Evolutionary conservation across 2,113 vertebrate genomes (phyloP).

Genomic region (Gracilinanus agilis): DNA sequence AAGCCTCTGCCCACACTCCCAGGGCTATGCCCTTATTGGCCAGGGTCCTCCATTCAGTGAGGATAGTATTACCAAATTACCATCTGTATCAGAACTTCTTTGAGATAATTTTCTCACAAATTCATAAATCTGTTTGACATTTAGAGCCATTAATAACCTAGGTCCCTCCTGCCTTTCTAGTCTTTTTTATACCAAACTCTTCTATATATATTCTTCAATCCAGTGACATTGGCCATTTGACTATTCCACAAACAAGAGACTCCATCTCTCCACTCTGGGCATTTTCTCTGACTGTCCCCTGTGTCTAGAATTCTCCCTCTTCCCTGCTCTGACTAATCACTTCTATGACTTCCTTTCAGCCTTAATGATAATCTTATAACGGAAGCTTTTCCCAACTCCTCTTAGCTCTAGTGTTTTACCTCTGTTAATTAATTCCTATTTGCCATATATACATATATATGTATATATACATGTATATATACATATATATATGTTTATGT

Average conservation of each 20-base stretch:
- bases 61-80: not conserved
- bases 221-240: not conserved
- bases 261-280: not conserved
- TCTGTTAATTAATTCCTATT: not conserved
- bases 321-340: not conserved
- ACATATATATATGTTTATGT: not conserved
- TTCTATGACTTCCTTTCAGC: not conserved
- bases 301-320: not conserved
- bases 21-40: not conserved
- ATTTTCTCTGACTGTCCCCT: not conserved
- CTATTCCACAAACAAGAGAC: not conserved
- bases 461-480: too few relatives aligned
- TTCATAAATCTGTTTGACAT: not conserved
- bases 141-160: not conserved
- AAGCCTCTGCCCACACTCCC: not conserved
- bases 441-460: not conserved
- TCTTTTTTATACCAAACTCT: not conserved
- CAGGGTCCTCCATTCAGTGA: too few relatives aligned
- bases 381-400: not conserved
- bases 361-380: not conserved
- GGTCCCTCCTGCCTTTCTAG: not conserved
- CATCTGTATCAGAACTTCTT: not conserved
- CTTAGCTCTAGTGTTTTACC: not conserved
- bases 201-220: not conserved
- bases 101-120: not conserved